phyloP scores from a whole-genome alignment of 2,888 invertebrate species.

The Ophonus ardosiacus region DNA sequence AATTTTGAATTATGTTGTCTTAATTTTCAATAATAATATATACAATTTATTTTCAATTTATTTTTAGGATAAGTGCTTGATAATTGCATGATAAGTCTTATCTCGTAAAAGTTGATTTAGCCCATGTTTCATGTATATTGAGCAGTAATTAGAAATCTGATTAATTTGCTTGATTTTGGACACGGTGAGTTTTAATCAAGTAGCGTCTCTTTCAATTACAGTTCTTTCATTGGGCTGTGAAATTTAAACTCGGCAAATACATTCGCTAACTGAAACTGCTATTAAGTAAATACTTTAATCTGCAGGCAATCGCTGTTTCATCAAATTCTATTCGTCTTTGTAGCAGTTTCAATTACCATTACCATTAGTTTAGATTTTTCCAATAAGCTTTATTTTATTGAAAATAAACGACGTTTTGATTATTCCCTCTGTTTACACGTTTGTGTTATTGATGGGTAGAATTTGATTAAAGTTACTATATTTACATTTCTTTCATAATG shows the following conservation, averaged over 20 bases:
- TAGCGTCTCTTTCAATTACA: background rate
- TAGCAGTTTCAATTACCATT: background rate
- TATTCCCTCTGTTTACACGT: no score
- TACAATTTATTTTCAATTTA: no score
- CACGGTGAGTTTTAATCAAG: conserved; percentile 10
- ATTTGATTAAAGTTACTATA: no score
- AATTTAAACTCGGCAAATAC: conserved; percentile 19
- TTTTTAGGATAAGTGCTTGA: no score
- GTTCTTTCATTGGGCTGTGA: background rate
- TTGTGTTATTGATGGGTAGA: no score
- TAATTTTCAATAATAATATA: no score
- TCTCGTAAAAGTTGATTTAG: background rate
- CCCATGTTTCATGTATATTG: background rate
- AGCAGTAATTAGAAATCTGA: background rate
- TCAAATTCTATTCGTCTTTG: conserved; percentile 50
- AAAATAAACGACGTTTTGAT: no score
- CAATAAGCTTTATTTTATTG: background rate
- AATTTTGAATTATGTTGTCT: no score
- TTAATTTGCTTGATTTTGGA: background rate
- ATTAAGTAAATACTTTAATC: conserved; percentile 60
- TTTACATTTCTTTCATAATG: no score
- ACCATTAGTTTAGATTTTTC: background rate
- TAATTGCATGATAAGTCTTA: no score
- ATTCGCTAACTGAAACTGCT: conserved; percentile 56
- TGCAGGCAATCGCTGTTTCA: conserved; percentile 49